A percentile compares a stretch with the other conserved stretches of the same genome.
Conservation (phyloP, 2,888 invertebrate species). For the Cosmopolites sordidus region DNA sequence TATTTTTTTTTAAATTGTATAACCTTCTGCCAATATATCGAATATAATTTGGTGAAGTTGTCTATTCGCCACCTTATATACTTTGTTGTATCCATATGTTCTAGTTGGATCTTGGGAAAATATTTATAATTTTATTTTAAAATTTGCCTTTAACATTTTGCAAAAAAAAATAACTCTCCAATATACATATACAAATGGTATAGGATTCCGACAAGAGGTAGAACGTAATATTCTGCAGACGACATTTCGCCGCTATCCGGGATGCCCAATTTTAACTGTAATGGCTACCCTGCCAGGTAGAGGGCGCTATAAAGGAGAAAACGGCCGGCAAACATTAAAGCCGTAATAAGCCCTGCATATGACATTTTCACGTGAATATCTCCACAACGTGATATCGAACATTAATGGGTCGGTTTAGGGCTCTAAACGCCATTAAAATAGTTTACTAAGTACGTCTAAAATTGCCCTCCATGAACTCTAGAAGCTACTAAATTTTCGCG, state of each 20-base stretch:
- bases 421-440: neutral
- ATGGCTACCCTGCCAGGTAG: neutral
- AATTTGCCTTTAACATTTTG: no score
- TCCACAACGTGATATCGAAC: neutral
- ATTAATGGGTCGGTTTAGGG: neutral
- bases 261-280: neutral
- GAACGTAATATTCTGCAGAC: neutral
- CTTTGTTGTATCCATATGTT: no score
- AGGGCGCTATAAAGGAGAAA: neutral
- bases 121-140: no score
- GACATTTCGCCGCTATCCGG: neutral
- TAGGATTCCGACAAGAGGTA: no score
- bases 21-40: no score
- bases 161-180: no score
- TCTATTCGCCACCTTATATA: no score
- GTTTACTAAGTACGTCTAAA: neutral
- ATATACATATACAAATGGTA: no score
- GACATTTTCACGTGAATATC: constrained; percentile 3
- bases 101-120: no score
- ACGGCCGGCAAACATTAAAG: neutral
- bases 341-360: neutral
- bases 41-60: no score
- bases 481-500: no score
- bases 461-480: neutral
- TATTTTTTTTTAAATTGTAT: no score